Percentiles rank a stretch among this genome's conserved stretches.
These are phyloP conservation scores for Coptodon rendalli DNA, from an alignment of 2,113 vertebrate genomes.

Conservation along the genomic window DNA sequence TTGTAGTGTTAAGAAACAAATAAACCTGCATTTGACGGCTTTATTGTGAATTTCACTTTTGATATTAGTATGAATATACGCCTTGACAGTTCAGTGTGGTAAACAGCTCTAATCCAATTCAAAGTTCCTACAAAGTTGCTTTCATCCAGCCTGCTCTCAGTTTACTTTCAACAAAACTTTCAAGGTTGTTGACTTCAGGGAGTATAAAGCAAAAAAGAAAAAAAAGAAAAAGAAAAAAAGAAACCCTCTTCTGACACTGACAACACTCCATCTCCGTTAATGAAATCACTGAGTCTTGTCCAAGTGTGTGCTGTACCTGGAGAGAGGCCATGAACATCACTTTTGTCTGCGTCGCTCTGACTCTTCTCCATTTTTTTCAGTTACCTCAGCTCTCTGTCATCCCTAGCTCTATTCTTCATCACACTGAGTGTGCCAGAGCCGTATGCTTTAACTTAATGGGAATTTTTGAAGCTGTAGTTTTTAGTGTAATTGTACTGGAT, in stretches of 20 bases:
- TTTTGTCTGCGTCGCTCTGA: background rate
- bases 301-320: slow-evolving; percentile 41
- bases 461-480: background rate
- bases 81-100: background rate
- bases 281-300: slow-evolving; percentile 43
- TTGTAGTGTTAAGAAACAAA: background rate
- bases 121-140: background rate
- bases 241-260: background rate
- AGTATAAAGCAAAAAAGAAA: background rate
- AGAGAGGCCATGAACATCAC: slow-evolving; percentile 40
- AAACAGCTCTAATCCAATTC: background rate
- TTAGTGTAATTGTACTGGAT: background rate
- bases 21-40: background rate
- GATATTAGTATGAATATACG: background rate
- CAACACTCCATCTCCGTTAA: slow-evolving; percentile 40
- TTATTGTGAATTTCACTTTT: background rate
- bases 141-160: background rate
- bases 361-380: background rate
- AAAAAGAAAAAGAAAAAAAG: background rate
- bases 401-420: background rate
- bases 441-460: background rate
- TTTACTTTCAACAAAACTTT: slow-evolving; percentile 39
- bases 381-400: background rate
- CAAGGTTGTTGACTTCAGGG: slow-evolving; percentile 48
- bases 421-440: background rate